A percentile compares a stretch with the other conserved stretches of the same genome.
Conservation (phyloP, 2,888 invertebrate species). For the Lycophotia porphyrea region DNA sequence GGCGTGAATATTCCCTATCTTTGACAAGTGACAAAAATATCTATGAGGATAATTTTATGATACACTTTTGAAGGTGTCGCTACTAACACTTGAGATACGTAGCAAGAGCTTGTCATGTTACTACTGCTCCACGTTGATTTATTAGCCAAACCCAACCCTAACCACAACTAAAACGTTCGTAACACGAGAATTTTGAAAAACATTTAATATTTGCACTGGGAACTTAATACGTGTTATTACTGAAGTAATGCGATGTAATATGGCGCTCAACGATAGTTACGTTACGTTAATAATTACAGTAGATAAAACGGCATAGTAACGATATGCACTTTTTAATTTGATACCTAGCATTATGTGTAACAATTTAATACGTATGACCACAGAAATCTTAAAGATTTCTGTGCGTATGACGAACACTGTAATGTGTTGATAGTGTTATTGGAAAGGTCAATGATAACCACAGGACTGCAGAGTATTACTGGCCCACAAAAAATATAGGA, state of each 20-base stretch:
- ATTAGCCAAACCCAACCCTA: not conserved
- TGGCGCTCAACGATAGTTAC: conserved; percentile 28
- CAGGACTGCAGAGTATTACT: conserved; percentile 29
- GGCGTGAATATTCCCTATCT: conserved; percentile 52
- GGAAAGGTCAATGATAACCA: conserved; percentile 33
- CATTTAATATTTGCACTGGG: conserved; percentile 21
- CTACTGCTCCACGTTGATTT: not conserved
- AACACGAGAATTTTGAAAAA: conserved; percentile 18
- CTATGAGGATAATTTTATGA: conserved; percentile 24
- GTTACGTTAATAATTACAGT: conserved; percentile 22
- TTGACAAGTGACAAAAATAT: conserved; percentile 34
- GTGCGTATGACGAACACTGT: conserved; percentile 6
- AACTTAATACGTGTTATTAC: conserved; percentile 33
- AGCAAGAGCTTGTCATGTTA: not conserved
- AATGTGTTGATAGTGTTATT: conserved; percentile 36
- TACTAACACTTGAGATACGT: conserved; percentile 29
- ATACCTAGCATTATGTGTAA: conserved; percentile 6
- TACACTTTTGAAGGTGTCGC: conserved; percentile 8
- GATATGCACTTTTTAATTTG: conserved; percentile 27
- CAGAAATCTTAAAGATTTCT: too few species aligned
- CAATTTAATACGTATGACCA: conserved; percentile 20
- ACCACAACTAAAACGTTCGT: not conserved
- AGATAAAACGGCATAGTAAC: conserved; percentile 40
- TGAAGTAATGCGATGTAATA: conserved; percentile 34
- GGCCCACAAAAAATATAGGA: conserved; percentile 1